Percentiles rank a stretch among this genome's conserved stretches.
Evolutionary conservation across 2,113 vertebrate species (phyloP).

Genomic region (Pelecanus crispus): DNA sequence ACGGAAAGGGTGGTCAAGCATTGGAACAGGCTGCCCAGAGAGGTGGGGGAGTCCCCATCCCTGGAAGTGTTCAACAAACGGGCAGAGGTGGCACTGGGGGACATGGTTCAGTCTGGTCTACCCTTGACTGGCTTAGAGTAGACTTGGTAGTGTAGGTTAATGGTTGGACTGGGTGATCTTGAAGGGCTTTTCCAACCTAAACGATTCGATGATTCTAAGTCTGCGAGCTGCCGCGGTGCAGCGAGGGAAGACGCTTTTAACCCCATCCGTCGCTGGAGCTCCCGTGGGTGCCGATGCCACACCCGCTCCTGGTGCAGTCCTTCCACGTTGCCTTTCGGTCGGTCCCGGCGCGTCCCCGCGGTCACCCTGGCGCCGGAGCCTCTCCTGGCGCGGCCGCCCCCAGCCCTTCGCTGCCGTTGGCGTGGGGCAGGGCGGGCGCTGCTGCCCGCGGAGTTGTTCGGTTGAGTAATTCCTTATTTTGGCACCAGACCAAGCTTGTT

Average conservation of each 20-base stretch:
- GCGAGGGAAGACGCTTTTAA: accelerated
- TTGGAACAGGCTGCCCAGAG: no score
- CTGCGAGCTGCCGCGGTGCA: accelerated
- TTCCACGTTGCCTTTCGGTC: accelerated
- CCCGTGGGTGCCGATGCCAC: accelerated
- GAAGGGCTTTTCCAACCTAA: no score
- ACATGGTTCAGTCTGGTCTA: no score
- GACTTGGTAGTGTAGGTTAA: no score
- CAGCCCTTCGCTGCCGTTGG: not conserved
- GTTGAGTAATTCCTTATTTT: not conserved
- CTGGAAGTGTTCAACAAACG: no score
- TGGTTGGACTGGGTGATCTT: no score
- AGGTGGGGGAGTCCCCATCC: no score
- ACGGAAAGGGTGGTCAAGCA: no score
- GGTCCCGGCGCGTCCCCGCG: accelerated
- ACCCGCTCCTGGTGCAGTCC: not conserved
- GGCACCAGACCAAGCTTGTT: not conserved
- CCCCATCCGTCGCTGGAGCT: not conserved
- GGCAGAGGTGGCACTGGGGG: no score
- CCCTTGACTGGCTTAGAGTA: no score
- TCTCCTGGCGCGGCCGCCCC: not conserved
- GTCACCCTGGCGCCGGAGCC: not conserved
- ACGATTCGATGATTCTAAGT: no score
- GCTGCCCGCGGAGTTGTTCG: accelerated
- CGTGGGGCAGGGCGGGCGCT: not conserved